A percentile compares a stretch with the other conserved stretches of the same genome.
Conservation (phyloP, 2,888 invertebrate species). For the Yponomeuta sedellus region DNA sequence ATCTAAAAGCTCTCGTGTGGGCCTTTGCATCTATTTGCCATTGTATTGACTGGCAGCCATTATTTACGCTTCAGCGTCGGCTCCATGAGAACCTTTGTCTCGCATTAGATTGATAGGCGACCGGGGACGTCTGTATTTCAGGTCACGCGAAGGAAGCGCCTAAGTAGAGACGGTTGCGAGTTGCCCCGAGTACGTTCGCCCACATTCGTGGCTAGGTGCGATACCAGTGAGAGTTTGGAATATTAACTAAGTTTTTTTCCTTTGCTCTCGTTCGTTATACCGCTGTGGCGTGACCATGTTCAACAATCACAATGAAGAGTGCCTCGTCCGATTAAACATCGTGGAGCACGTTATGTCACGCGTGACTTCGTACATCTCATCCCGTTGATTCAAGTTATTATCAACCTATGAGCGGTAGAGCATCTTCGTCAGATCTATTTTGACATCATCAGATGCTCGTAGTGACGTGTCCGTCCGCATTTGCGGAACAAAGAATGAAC, state of each 20-base stretch:
- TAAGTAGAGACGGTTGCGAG: background rate
- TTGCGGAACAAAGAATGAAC: constrained; percentile 13
- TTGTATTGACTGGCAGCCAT: background rate
- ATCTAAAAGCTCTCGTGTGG: background rate
- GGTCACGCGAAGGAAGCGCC: background rate
- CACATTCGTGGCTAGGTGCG: background rate
- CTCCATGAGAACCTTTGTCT: background rate
- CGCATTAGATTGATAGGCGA: background rate
- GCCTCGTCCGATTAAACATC: constrained; percentile 10
- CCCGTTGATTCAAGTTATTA: background rate
- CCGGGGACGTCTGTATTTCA: background rate
- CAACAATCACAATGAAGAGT: background rate
- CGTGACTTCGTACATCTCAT: constrained; percentile 3
- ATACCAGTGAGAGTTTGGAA: constrained; percentile 10
- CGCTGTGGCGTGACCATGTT: constrained; percentile 10
- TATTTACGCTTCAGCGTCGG: background rate
- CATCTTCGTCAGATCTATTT: constrained; percentile 13
- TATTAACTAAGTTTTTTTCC: background rate
- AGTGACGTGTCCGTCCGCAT: constrained; percentile 10
- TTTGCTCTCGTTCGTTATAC: background rate
- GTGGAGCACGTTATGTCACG: constrained; percentile 1
- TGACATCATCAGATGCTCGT: constrained; percentile 8
- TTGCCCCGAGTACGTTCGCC: background rate
- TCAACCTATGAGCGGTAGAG: background rate
- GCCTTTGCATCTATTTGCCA: constrained; percentile 1